These are phyloP conservation scores for Nanorana parkeri DNA, from an alignment of 2,113 vertebrate species.

Conservation along the genomic window DNA sequence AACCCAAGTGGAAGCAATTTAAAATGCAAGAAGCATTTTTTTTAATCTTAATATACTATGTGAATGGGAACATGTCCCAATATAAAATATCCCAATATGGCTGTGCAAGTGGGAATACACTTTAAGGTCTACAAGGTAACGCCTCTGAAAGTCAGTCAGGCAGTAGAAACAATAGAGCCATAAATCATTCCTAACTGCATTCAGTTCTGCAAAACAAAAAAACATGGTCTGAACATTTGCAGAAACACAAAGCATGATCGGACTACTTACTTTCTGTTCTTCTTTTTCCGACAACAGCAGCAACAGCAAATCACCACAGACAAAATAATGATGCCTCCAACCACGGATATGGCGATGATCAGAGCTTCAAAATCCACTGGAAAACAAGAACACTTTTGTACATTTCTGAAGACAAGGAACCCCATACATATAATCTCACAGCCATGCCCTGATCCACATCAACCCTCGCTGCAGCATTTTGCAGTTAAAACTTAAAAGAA, in stretches of 20 bases:
- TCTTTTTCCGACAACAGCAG: conserved; percentile 85
- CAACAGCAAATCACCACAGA: conserved; percentile 83
- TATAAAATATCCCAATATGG: too few relatives aligned
- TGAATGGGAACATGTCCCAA: too few relatives aligned
- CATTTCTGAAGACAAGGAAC: too few relatives aligned
- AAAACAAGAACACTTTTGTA: conserved; percentile 13
- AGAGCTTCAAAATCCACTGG: conserved; percentile 93
- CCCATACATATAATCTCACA: too few relatives aligned
- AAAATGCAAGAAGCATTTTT: too few relatives aligned
- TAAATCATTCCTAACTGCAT: neutral
- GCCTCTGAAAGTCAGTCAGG: neutral
- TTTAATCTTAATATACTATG: too few relatives aligned
- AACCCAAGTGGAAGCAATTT: too few relatives aligned
- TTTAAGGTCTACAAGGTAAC: neutral
- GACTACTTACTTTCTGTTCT: conserved; percentile 73
- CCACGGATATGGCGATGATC: conserved; percentile 87
- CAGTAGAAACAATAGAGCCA: neutral
- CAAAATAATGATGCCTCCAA: conserved; percentile 81
- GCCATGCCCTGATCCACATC: too few relatives aligned
- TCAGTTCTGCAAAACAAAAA: neutral
- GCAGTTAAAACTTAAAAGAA: too few relatives aligned
- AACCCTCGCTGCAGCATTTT: too few relatives aligned
- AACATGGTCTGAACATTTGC: neutral
- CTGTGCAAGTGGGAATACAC: neutral
- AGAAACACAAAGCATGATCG: neutral